phyloP scores from a whole-genome alignment of 1,140 invertebrate species.

The Trichonephila clavipes region DNA sequence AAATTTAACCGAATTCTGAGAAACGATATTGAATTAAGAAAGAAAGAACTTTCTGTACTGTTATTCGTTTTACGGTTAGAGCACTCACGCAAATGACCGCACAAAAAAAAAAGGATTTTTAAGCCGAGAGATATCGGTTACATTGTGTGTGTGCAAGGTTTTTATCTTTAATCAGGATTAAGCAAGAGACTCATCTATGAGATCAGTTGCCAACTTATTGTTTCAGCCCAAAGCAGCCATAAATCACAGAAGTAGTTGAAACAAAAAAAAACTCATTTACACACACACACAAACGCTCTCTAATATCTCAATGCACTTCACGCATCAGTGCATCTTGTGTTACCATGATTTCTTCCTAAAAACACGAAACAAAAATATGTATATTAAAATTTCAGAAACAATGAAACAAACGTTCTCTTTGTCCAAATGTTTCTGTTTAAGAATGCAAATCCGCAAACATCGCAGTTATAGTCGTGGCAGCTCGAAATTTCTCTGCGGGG shows the following conservation, averaged over 20 bases:
- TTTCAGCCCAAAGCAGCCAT: not conserved
- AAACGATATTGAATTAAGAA: too few species aligned
- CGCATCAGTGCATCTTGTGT: not conserved
- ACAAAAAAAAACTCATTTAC: not conserved
- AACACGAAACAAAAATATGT: not conserved
- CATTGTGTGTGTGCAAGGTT: not conserved
- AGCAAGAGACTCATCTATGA: not conserved
- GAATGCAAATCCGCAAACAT: slow-evolving; percentile 9
- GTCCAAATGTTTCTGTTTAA: not conserved
- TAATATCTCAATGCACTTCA: slow-evolving; percentile 11
- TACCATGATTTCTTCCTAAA: not conserved
- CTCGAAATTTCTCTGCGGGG: not conserved
- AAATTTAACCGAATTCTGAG: too few species aligned
- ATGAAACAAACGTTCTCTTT: slow-evolving; percentile 22
- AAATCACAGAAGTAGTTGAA: not conserved
- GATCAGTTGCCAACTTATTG: not conserved
- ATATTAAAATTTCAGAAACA: not conserved
- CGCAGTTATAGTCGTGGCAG: slow-evolving; percentile 7
- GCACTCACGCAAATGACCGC: not conserved
- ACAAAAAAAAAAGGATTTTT: not conserved
- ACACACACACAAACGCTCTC: not conserved
- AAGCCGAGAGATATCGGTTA: not conserved
- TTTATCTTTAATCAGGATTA: not conserved
- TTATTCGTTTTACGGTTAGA: not conserved
- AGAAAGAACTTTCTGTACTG: too few species aligned